These are phyloP conservation scores for Thymelicus acteon DNA, from an alignment of 2,888 invertebrate genomes.

Conservation along the genomic window DNA sequence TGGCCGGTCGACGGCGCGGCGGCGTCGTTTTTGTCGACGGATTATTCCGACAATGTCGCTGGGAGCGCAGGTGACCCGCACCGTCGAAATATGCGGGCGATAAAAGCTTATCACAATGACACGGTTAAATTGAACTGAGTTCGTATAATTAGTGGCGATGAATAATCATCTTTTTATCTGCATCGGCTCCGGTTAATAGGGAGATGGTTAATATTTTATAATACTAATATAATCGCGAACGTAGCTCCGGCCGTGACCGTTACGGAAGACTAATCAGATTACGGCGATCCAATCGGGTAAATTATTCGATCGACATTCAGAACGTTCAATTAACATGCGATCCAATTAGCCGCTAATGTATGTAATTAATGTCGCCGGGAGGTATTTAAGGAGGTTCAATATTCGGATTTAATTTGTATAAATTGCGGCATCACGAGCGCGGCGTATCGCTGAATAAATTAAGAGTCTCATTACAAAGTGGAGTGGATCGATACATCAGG, in stretches of 20 bases:
- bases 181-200: not conserved
- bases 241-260: not conserved
- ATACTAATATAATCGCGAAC: not conserved
- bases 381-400: slow-evolving; percentile 28
- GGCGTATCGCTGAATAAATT: slow-evolving; percentile 33
- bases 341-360: slow-evolving; percentile 24
- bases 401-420: slow-evolving; percentile 32
- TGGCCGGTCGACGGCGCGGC: slow-evolving; percentile 42
- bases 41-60: slow-evolving; percentile 35
- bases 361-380: slow-evolving; percentile 15
- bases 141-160: slow-evolving; percentile 21
- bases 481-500: slow-evolving; percentile 34
- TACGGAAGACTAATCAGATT: not conserved
- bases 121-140: slow-evolving; percentile 9
- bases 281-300: not conserved
- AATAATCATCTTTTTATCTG: slow-evolving; percentile 8
- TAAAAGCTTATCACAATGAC: slow-evolving; percentile 28
- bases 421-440: slow-evolving; percentile 23
- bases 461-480: slow-evolving; percentile 33
- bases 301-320: slow-evolving; percentile 8
- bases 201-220: slow-evolving; percentile 1
- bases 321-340: slow-evolving; percentile 17
- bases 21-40: slow-evolving; percentile 46
- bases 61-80: slow-evolving; percentile 29
- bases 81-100: slow-evolving; percentile 23